These are phyloP conservation scores for Esperia sulphurella DNA, from an alignment of 2,888 invertebrate species.

Conservation along the genomic window DNA sequence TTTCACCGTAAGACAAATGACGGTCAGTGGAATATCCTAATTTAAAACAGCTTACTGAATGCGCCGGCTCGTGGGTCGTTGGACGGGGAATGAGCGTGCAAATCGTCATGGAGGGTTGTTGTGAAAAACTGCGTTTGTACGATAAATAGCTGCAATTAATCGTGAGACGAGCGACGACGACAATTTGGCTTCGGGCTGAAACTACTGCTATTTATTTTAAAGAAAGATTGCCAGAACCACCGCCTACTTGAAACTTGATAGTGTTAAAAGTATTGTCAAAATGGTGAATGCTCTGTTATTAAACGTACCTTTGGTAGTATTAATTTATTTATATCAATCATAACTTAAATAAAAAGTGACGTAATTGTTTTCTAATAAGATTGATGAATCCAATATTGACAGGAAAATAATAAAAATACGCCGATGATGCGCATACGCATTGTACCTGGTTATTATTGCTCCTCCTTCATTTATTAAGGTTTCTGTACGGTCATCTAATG, in stretches of 20 bases:
- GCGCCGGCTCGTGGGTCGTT: slow-evolving; percentile 49
- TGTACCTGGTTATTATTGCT: slow-evolving; percentile 46
- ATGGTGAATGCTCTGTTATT: not conserved
- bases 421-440: slow-evolving; percentile 44
- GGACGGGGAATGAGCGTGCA: slow-evolving; percentile 50
- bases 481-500: slow-evolving; percentile 70
- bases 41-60: slow-evolving; percentile 56
- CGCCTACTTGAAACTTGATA: not conserved
- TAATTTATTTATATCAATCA: not conserved
- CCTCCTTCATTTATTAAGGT: slow-evolving; percentile 46
- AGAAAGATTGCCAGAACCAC: slow-evolving; percentile 2
- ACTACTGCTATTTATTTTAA: slow-evolving; percentile 8
- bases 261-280: not conserved
- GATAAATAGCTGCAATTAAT: slow-evolving; percentile 36
- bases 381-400: slow-evolving; percentile 5
- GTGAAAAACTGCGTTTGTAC: slow-evolving; percentile 32
- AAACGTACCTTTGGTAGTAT: not conserved
- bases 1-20: slow-evolving; percentile 40
- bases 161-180: slow-evolving; percentile 14
- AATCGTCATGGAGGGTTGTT: slow-evolving; percentile 41
- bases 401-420: slow-evolving; percentile 5
- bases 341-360: not conserved
- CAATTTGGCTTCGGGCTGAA: slow-evolving; percentile 16
- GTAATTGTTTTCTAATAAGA: not conserved
- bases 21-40: slow-evolving; percentile 58